phyloP scores from a whole-genome alignment of 2,113 vertebrate species.

The Indri indri region DNA sequence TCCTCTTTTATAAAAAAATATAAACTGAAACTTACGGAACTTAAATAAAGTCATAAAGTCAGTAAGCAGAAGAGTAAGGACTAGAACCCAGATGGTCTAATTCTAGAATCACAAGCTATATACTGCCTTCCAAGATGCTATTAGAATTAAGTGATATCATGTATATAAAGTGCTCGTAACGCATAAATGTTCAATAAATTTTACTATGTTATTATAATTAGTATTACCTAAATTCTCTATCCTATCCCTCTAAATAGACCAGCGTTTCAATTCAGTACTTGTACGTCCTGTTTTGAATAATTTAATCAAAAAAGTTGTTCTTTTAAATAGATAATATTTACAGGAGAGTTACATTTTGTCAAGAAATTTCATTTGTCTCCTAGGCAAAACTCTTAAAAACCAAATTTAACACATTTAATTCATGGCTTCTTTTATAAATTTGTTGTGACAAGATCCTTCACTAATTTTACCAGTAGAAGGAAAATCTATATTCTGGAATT shows the following conservation, averaged over 20 bases:
- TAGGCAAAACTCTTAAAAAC: slow-evolving; percentile 38
- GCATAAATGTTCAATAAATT: not conserved
- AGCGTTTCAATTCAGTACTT: slow-evolving; percentile 20
- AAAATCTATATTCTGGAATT: slow-evolving; percentile 27
- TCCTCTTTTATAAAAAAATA: slow-evolving; percentile 8
- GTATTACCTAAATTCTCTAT: not conserved
- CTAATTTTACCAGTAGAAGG: slow-evolving; percentile 29
- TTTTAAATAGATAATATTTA: slow-evolving; percentile 30
- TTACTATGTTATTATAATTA: slow-evolving; percentile 15
- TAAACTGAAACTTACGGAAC: not conserved
- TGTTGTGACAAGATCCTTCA: not conserved
- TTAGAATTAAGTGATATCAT: not conserved
- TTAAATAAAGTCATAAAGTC: slow-evolving; percentile 20
- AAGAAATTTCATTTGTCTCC: slow-evolving; percentile 7
- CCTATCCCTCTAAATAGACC: slow-evolving; percentile 20
- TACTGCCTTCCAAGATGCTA: not conserved
- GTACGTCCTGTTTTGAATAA: slow-evolving; percentile 19
- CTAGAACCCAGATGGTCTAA: not conserved
- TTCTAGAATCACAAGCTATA: not conserved
- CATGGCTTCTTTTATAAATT: slow-evolving; percentile 1
- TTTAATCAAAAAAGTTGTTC: slow-evolving; percentile 34
- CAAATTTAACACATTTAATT: slow-evolving; percentile 14
- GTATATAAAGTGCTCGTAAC: not conserved
- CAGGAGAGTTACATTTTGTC: not conserved
- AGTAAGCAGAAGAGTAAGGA: slow-evolving; percentile 34